These are phyloP conservation scores for Cerceris rybyensis DNA, from an alignment of 2,888 invertebrate species.

Conservation along the genomic window DNA sequence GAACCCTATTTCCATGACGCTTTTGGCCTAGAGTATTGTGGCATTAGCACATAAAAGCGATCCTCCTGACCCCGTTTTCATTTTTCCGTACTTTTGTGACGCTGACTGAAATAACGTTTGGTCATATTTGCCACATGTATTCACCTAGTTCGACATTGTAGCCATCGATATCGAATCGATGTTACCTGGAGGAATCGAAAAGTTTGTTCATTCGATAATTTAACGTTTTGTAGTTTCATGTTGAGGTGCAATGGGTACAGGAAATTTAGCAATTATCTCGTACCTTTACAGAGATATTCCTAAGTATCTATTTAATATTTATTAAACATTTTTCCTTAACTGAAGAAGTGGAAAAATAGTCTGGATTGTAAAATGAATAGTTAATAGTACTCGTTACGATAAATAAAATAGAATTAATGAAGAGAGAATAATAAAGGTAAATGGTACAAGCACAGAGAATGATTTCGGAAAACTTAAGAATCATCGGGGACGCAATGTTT, in stretches of 20 bases:
- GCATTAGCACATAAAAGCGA: constrained; percentile 55
- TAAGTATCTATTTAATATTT: no score
- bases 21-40: constrained; percentile 28
- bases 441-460: background rate
- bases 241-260: no score
- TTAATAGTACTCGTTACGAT: background rate
- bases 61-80: constrained; percentile 68
- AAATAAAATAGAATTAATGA: no score
- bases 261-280: no score
- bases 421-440: background rate
- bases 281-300: no score
- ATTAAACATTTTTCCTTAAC: no score
- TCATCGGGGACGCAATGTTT: constrained; percentile 35
- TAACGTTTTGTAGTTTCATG: no score
- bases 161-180: background rate
- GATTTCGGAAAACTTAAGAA: constrained; percentile 10
- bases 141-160: background rate
- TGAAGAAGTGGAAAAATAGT: no score
- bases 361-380: background rate
- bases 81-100: constrained; percentile 54
- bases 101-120: constrained; percentile 25
- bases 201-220: no score
- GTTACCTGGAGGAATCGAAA: background rate
- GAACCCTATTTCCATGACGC: constrained; percentile 50
- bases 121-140: constrained; percentile 1